Conservation (phyloP, 2,888 invertebrate species). For the Tipula unca region DNA sequence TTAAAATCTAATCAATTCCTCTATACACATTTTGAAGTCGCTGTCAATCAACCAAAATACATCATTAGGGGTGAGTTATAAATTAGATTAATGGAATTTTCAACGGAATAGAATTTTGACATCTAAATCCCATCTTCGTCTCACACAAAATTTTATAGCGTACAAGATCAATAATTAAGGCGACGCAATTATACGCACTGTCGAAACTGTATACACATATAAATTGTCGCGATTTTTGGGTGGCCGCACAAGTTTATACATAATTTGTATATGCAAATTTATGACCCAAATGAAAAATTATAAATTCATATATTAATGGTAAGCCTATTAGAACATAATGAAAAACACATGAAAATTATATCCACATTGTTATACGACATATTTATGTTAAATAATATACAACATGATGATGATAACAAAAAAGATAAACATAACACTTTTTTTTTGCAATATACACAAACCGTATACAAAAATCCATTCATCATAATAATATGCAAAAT, state of each 20-base stretch:
- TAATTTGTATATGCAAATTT: background rate
- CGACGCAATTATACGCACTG: background rate
- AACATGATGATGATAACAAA: background rate
- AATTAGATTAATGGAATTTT: background rate
- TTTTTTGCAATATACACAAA: background rate
- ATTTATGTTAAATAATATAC: background rate
- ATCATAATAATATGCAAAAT: conserved; percentile 3
- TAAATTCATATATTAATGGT: background rate
- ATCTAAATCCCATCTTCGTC: background rate
- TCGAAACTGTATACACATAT: background rate
- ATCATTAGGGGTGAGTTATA: background rate
- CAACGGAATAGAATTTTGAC: background rate
- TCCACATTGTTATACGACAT: background rate
- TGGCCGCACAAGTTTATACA: background rate
- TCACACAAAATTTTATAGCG: too few relatives aligned
- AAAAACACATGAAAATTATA: background rate
- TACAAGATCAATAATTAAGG: background rate
- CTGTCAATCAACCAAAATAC: background rate
- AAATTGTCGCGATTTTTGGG: background rate
- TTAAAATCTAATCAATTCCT: background rate
- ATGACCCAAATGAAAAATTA: background rate
- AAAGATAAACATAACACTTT: background rate
- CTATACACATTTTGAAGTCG: background rate
- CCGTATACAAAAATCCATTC: background rate
- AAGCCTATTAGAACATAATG: conserved; percentile 8